phyloP scores from a whole-genome alignment of 2,113 vertebrate genomes.

The Lynx canadensis region DNA sequence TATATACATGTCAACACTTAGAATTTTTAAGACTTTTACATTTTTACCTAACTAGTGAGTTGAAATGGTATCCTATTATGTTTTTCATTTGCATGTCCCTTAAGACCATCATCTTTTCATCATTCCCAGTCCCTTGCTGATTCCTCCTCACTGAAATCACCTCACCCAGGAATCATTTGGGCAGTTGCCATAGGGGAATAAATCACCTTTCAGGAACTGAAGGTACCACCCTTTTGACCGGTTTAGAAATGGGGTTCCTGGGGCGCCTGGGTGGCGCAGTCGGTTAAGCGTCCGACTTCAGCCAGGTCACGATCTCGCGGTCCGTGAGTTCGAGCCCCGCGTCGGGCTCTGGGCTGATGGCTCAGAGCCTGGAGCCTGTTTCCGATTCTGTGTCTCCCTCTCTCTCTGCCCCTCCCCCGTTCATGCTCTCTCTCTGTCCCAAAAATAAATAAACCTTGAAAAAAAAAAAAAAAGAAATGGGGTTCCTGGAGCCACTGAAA shows the following conservation, averaged over 20 bases:
- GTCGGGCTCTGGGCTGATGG: too few species aligned
- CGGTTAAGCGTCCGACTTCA: too few species aligned
- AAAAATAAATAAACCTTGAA: too few species aligned
- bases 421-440: too few species aligned
- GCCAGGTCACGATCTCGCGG: too few species aligned
- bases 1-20: background rate
- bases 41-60: background rate
- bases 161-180: background rate
- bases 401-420: too few species aligned
- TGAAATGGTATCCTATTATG: background rate
- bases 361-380: too few species aligned
- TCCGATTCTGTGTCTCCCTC: too few species aligned
- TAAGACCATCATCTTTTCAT: background rate
- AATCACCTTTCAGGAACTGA: background rate
- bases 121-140: background rate
- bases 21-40: background rate
- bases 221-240: background rate
- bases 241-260: background rate
- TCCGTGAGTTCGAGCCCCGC: too few species aligned
- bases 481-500: too few species aligned
- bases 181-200: background rate
- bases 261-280: too few species aligned
- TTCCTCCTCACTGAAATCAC: slow-evolving; percentile 33
- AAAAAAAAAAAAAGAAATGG: too few species aligned
- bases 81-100: background rate